Conservation (phyloP, 2,797 vertebrate genomes). For the Tenualosa ilisha region DNA sequence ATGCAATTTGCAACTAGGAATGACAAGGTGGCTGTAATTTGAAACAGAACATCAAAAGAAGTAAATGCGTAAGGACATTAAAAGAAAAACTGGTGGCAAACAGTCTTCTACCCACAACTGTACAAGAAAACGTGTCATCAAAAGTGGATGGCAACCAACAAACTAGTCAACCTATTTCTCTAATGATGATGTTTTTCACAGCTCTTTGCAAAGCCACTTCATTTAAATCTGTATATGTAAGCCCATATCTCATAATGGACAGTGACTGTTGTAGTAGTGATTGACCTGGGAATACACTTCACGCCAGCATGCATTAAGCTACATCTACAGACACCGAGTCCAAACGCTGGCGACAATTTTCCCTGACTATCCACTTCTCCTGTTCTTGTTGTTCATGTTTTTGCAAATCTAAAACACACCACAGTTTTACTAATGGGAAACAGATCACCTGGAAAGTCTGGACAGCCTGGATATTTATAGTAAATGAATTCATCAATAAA, state of each 20-base stretch:
- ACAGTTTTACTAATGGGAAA: neutral
- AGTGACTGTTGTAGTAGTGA: neutral
- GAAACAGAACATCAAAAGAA: neutral
- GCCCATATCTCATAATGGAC: neutral
- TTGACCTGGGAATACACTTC: neutral
- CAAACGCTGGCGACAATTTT: neutral
- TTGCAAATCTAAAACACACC: neutral
- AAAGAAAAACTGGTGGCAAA: neutral
- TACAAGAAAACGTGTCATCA: neutral
- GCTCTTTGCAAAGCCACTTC: neutral
- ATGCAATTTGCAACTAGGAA: neutral
- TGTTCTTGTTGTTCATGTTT: neutral
- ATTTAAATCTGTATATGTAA: neutral
- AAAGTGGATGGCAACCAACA: neutral
- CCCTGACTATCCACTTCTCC: neutral
- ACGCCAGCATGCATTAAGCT: neutral
- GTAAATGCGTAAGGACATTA: neutral
- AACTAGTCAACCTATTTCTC: neutral
- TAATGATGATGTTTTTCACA: slow-evolving; percentile 6
- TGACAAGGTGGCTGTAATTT: neutral
- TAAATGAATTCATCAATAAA: neutral
- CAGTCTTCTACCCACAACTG: neutral
- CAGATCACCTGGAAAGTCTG: neutral
- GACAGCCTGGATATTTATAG: neutral
- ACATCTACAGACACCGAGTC: neutral